phyloP scores from a whole-genome alignment of 2,113 vertebrate species.

The Daubentonia madagascariensis region DNA sequence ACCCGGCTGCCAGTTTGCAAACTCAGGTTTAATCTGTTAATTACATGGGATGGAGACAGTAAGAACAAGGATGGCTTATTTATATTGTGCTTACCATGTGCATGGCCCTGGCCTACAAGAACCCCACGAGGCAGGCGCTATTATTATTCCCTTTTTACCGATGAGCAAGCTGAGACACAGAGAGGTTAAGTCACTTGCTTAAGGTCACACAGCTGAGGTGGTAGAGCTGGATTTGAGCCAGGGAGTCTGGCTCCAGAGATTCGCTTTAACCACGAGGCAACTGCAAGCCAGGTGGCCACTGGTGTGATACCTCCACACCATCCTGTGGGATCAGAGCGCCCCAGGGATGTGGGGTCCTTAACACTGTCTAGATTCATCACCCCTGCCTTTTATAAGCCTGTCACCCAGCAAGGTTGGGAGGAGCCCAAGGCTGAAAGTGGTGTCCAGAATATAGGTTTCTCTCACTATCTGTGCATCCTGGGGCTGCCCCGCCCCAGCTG shows the following conservation, averaged over 20 bases:
- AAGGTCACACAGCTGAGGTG: neutral
- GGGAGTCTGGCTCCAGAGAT: neutral
- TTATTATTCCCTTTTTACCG: neutral
- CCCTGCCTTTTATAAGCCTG: neutral
- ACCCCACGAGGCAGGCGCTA: fast-evolving
- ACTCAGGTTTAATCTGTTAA: constrained; percentile 51
- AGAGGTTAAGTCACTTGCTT: neutral
- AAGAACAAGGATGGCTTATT: neutral
- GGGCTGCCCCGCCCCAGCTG: neutral
- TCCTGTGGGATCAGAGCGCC: neutral
- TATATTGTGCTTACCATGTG: fast-evolving
- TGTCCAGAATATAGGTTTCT: neutral
- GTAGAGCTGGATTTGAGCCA: neutral
- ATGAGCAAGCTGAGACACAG: neutral
- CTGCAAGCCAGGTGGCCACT: neutral
- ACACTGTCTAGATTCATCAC: neutral
- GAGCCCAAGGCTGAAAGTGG: neutral
- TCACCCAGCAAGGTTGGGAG: neutral
- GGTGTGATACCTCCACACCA: neutral
- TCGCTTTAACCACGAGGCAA: neutral
- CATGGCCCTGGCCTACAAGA: neutral
- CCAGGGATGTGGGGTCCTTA: neutral
- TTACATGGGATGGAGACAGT: neutral
- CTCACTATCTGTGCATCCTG: neutral
- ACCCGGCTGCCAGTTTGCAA: constrained; percentile 54